Conservation (phyloP, 2,797 vertebrate genomes). For the Microctenopoma stevenorrisi region DNA sequence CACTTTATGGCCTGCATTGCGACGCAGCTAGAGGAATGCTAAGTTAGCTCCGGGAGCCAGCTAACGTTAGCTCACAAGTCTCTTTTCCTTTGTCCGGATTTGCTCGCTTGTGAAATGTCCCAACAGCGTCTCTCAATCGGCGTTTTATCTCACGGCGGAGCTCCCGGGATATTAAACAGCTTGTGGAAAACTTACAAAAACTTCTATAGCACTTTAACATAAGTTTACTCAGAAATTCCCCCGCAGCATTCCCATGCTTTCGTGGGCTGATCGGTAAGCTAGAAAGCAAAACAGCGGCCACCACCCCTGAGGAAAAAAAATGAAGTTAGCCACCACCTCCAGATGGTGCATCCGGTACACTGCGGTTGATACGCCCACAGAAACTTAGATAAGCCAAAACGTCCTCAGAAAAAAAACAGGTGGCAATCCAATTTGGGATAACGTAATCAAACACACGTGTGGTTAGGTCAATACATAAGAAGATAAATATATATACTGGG, state of each 20-base stretch:
- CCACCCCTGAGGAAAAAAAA: slow-evolving; percentile 75
- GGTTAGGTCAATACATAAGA: rapidly evolving
- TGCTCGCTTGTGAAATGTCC: slow-evolving; percentile 53
- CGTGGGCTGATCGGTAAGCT: slow-evolving; percentile 58
- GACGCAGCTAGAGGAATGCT: slow-evolving; percentile 75
- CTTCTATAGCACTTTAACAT: slow-evolving; percentile 56
- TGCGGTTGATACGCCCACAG: slow-evolving; percentile 45
- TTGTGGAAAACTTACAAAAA: slow-evolving; percentile 28
- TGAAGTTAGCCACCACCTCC: slow-evolving; percentile 39
- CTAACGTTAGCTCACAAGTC: slow-evolving; percentile 73
- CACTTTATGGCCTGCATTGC: slow-evolving; percentile 99
- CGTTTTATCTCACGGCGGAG: not conserved
- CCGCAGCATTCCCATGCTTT: slow-evolving; percentile 78
- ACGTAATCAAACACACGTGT: rapidly evolving
- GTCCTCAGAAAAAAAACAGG: slow-evolving; percentile 12
- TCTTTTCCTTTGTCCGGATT: slow-evolving; percentile 73
- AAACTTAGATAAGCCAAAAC: not conserved
- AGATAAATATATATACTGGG: not conserved
- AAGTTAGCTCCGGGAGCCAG: slow-evolving; percentile 67
- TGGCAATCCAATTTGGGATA: rapidly evolving
- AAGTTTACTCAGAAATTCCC: slow-evolving; percentile 59
- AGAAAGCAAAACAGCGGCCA: slow-evolving; percentile 78
- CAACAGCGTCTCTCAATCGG: slow-evolving; percentile 19
- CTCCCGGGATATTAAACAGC: slow-evolving; percentile 1
- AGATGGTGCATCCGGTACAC: slow-evolving; percentile 63